phyloP scores from a whole-genome alignment of 2,888 invertebrate genomes.

The Fragum fragum region DNA sequence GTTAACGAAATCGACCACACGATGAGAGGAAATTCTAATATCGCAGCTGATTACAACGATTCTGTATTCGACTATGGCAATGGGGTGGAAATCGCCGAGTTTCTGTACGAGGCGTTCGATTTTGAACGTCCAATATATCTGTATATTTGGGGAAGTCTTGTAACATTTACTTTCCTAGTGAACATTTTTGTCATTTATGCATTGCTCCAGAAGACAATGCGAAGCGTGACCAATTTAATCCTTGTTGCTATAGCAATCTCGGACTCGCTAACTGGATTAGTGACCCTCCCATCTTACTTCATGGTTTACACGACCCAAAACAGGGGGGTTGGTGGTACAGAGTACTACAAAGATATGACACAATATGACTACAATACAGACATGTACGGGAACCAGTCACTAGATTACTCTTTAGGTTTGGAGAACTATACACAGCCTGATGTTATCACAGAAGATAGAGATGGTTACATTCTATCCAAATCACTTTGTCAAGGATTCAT shows the following conservation, averaged over 20 bases:
- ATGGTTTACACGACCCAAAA: constrained; percentile 27
- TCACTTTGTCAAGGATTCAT: constrained; percentile 43
- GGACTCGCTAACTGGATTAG: constrained; percentile 59
- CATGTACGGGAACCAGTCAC: too few relatives aligned
- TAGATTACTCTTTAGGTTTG: too few relatives aligned
- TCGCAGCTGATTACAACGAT: too few relatives aligned
- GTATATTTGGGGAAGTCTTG: constrained; percentile 49
- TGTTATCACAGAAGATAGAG: not conserved
- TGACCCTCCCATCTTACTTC: constrained; percentile 50
- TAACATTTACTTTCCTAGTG: constrained; percentile 41
- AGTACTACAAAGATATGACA: not conserved
- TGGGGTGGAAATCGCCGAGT: not conserved
- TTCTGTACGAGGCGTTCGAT: constrained; percentile 12
- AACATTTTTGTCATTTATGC: constrained; percentile 46
- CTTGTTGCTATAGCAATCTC: constrained; percentile 57
- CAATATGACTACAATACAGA: too few relatives aligned
- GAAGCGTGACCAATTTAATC: constrained; percentile 43
- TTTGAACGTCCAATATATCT: constrained; percentile 57
- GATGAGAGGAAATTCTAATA: too few relatives aligned
- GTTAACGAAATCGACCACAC: too few relatives aligned
- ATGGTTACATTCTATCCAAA: constrained; percentile 15
- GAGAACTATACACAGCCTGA: not conserved
- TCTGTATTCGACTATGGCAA: not conserved
- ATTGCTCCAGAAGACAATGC: constrained; percentile 48
- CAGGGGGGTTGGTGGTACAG: not conserved